Evolutionary conservation across 2,888 invertebrate species (phyloP), one percentile per base, ranked within the genome.

Genomic region (Tinea trinotella): DNA sequence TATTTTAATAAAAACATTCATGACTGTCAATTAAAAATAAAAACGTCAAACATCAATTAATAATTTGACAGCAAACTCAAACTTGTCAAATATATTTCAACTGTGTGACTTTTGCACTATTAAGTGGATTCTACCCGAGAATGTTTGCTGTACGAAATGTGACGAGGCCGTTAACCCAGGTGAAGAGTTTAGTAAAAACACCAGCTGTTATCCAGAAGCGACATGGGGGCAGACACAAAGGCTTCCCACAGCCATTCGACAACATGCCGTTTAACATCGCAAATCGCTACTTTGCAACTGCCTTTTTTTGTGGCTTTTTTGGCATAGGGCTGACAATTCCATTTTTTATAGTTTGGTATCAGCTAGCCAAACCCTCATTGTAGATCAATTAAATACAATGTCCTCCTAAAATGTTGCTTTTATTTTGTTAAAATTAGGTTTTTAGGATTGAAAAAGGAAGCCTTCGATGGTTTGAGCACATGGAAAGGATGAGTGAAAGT

Each of bases 301-400:
- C 72, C 0, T 57, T 70, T 49, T 80, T 75, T 56, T 53, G 67
- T 2, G 0, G 82, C 1, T 65, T 82, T 40, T 76, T 76, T 40
- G 82, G 82, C 2, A 0, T 64, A 1, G 80, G 78, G 0, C 58
- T 79, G 1, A 80, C 76, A 76, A 70, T 78, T 1, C 82, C 82
- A 1, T 76, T 61, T 30, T 0, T 68, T 0, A 73, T 83, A 40
- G 56, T 82, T 1, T 82, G 82, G 82, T 82, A 81, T 59, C 64
- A 68, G 7, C 81, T 82, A 80, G 80, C 79, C 3, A 83, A 83
- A 59, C 71, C 60, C 58, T 66, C 68, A 30, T 48, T 82, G 65
- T 82, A 70, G 66, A 18, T 36, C 5, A 12, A 24, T 24, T 7
- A 24, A 7, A 24, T 7, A 24, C 9, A 24, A 24, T 7, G 5